These are phyloP conservation scores for Zaprionus africanus DNA, from an alignment of 1,140 invertebrate genomes.

Conservation along the genomic window DNA sequence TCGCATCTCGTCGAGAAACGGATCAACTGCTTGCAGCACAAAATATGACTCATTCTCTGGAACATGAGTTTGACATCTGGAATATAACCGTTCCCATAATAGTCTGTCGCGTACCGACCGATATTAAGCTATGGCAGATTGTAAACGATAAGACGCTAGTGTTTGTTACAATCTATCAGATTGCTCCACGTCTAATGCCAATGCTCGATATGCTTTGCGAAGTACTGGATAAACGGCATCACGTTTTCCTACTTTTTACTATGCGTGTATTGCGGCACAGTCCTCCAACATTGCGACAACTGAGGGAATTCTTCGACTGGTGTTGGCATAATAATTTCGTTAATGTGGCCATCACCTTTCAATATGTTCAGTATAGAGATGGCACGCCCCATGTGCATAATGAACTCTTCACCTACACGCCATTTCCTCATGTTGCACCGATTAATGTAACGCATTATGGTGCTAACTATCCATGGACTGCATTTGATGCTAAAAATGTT, in stretches of 20 bases:
- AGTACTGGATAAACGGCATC: constrained; percentile 28
- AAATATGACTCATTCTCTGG: constrained; percentile 12
- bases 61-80: not conserved
- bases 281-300: constrained; percentile 3
- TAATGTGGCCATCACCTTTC: constrained; percentile 45
- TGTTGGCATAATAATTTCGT: constrained; percentile 51
- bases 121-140: constrained; percentile 14
- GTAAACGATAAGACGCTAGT: constrained; percentile 46
- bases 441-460: constrained; percentile 35
- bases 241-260: constrained; percentile 49
- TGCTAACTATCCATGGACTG: constrained; percentile 18
- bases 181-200: constrained; percentile 11
- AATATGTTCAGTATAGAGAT: not conserved
- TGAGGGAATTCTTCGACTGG: constrained; percentile 46
- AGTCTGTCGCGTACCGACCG: constrained; percentile 29
- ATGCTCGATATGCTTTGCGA: constrained; percentile 33
- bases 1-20: not conserved
- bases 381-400: not conserved
- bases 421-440: constrained; percentile 41
- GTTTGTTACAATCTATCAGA: constrained; percentile 29
- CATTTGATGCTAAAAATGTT: constrained; percentile 11
- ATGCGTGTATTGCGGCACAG: not conserved
- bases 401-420: constrained; percentile 50
- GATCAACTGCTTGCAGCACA: not conserved
- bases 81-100: constrained; percentile 38